Base-by-base conservation (phyloP, 2,888 invertebrate species). In the Ormyrus nitidulus region DNA sequence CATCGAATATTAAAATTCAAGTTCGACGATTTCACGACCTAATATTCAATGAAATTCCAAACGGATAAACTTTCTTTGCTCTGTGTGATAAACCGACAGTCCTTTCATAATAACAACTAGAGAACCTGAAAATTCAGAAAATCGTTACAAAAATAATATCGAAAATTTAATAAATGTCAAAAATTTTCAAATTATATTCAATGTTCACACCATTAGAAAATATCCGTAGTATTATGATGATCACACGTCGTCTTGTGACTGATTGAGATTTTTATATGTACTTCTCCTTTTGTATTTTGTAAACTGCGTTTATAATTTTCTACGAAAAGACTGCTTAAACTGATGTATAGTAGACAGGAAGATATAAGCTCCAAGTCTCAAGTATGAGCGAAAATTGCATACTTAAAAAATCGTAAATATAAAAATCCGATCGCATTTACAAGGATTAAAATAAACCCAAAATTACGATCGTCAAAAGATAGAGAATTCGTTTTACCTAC, bases 281-380 rank as follows among this genome's bases (percentile, higher is more conserved):
- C 81, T 82, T 85, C 80, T 83, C 81, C 66, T 80, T 78, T 79
- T 73, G 76, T 79, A 81, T 84, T 85, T 85, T 85, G 70, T 85
- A 85, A 85, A 83, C 80, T 81, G 82, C 84, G 84, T 88, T 88
- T 88, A 86, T 86, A 88, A 86, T 88, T 89, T 89, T 88, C 85
- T 89, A 89, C 85, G 81, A 85, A 73, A 81, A 83, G 83, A 84
- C 79, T 84, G 84, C 83, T 86, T 84, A 81, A 78, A 79, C 81
- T 83, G 78, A 75, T 85, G 83, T 84, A 84, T 81, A 85, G 82
- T 84, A 83, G 83, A 80, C 58, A 61, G 64, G 71, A 79, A 49
- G 56, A 62, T 53, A 34, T 34, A 34, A 66, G 75, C 70, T 71
- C 68, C 34, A 34, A 54, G 34, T 54, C 11, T 44, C 48, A 4